phyloP scores from a whole-genome alignment of 1,140 invertebrate species.

The Ceratina australensis region DNA sequence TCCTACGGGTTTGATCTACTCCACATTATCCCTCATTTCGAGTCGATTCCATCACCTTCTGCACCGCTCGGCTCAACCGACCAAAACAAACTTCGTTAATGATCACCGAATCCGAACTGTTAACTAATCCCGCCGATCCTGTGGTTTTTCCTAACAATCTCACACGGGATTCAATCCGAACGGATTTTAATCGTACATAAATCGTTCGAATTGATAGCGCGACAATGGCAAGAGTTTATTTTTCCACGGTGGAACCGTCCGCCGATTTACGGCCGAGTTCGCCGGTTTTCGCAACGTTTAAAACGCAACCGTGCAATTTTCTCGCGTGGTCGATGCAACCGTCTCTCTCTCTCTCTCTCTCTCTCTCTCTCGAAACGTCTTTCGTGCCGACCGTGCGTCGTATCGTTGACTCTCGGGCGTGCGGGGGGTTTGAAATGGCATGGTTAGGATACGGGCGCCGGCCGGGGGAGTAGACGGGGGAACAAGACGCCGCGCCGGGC shows the following conservation, averaged over 20 bases:
- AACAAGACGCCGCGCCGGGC: conserved; percentile 53
- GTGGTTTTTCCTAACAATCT: conserved; percentile 1
- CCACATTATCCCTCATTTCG: conserved; percentile 48
- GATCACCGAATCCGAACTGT: neutral
- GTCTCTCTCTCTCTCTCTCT: too few species aligned
- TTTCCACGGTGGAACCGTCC: neutral
- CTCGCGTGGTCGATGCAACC: conserved; percentile 63
- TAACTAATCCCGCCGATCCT: too few species aligned
- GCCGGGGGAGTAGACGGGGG: neutral
- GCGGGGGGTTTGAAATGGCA: conserved; percentile 46
- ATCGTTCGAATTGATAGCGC: too few species aligned
- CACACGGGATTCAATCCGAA: too few species aligned
- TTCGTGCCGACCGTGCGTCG: conserved; percentile 56
- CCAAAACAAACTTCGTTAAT: conserved; percentile 31
- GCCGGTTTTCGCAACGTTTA: conserved; percentile 48
- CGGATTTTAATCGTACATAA: too few species aligned
- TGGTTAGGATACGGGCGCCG: conserved; percentile 40
- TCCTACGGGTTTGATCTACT: conserved; percentile 37
- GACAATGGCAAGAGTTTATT: too few species aligned
- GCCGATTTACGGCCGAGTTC: conserved; percentile 26
- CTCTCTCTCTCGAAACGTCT: conserved; percentile 55
- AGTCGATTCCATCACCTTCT: conserved; percentile 49
- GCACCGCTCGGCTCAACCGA: conserved; percentile 22
- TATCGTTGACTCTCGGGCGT: conserved; percentile 45
- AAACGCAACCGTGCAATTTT: conserved; percentile 63